These are phyloP conservation scores for Ceyx cyanopectus DNA, from an alignment of 2,113 vertebrate genomes.

Conservation along the genomic window DNA sequence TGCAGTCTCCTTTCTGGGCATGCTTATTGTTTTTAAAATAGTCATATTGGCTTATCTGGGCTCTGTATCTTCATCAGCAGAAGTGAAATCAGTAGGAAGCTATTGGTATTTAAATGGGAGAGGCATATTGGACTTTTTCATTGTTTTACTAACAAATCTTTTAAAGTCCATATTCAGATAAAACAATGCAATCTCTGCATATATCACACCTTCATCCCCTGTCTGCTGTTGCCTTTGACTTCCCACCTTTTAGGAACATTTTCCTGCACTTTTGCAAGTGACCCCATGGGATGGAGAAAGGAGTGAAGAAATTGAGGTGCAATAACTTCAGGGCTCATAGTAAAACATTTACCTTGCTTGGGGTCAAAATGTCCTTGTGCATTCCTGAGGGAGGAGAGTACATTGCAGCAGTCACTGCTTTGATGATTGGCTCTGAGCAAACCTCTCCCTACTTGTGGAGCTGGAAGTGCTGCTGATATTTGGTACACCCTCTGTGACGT, in stretches of 20 bases:
- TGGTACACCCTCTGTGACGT: not conserved
- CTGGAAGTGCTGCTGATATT: not conserved
- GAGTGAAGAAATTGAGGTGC: not conserved
- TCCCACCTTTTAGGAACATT: not conserved
- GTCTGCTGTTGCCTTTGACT: not conserved
- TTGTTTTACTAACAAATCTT: not conserved
- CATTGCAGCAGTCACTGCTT: rapidly evolving
- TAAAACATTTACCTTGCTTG: not conserved
- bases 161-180: not conserved
- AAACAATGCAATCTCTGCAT: rapidly evolving
- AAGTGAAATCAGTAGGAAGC: not conserved
- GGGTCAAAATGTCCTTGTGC: not conserved
- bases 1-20: conserved; percentile 36
- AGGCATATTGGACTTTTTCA: not conserved
- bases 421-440: not conserved
- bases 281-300: not conserved
- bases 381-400: not conserved
- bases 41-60: not conserved
- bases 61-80: not conserved
- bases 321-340: not conserved
- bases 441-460: not conserved
- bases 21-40: conserved; percentile 37
- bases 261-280: not conserved
- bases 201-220: not conserved
- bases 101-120: not conserved